Evolutionary conservation across 64 coral and sea anemone genomes (phyloP).

Genomic region (Pocillopora damicornis): DNA sequence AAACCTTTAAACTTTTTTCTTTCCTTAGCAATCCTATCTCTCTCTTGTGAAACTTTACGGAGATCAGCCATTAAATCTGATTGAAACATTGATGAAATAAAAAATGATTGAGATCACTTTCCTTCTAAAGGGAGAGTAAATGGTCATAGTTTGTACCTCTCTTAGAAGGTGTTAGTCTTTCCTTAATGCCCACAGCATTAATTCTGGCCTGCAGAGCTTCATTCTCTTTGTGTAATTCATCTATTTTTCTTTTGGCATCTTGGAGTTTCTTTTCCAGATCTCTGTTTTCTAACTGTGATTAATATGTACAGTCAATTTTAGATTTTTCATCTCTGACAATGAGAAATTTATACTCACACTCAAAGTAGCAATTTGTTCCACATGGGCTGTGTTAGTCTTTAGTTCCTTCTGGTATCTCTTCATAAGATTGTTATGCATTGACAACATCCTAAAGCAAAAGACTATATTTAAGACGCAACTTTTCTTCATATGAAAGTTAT

Average conservation of each 20-base stretch:
- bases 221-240: constrained; percentile 54
- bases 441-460: constrained; percentile 61
- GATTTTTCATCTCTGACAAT: too few relatives aligned
- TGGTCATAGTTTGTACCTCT: constrained; percentile 40
- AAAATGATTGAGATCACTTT: neutral
- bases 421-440: constrained; percentile 86
- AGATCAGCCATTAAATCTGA: constrained; percentile 83
- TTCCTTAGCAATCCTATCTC: constrained; percentile 64
- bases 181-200: constrained; percentile 49
- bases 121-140: neutral
- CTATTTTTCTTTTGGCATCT: constrained; percentile 57
- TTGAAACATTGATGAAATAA: neutral
- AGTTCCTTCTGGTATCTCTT: constrained; percentile 86
- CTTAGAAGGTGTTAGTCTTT: constrained; percentile 77
- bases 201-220: constrained; percentile 59
- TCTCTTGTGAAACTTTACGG: constrained; percentile 63
- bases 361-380: constrained; percentile 81
- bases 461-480: neutral
- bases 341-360: constrained; percentile 42
- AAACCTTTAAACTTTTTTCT: constrained; percentile 84
- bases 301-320: too few relatives aligned
- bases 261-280: constrained; percentile 80
- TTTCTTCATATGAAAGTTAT: too few relatives aligned
- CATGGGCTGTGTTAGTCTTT: constrained; percentile 87
- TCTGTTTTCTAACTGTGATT: constrained; percentile 62